Conservation (phyloP, 2,888 invertebrate genomes). For the Argynnis bischoffii region DNA sequence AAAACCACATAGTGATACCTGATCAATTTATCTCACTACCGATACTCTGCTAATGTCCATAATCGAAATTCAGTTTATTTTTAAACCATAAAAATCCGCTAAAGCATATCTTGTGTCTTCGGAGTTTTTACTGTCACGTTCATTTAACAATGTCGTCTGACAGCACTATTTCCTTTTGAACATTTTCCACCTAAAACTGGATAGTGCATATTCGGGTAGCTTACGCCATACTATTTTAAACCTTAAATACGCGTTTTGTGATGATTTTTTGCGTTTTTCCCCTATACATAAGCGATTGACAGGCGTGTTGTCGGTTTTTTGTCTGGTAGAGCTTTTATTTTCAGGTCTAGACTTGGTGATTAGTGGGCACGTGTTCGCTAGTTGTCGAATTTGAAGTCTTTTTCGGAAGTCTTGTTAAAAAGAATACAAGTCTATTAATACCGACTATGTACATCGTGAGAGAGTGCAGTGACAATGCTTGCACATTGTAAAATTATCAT, state of each 20-base stretch:
- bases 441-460: conserved; percentile 27
- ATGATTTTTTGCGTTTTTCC: conserved; percentile 41
- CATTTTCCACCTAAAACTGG: conserved; percentile 44
- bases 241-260: conserved; percentile 58
- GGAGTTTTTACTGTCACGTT: conserved; percentile 33
- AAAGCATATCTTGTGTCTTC: conserved; percentile 32
- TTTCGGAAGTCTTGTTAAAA: conserved; percentile 47
- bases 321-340: conserved; percentile 51
- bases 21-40: not conserved
- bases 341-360: conserved; percentile 59
- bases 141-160: conserved; percentile 38
- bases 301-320: conserved; percentile 56
- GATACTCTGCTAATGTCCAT: conserved; percentile 3
- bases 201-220: conserved; percentile 59
- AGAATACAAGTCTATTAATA: conserved; percentile 43
- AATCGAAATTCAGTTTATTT: conserved; percentile 5
- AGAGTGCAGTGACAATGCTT: not conserved
- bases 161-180: conserved; percentile 39
- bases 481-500: no score
- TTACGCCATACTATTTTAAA: conserved; percentile 58
- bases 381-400: conserved; percentile 51
- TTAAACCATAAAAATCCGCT: conserved; percentile 22
- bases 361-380: conserved; percentile 60
- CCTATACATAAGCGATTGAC: conserved; percentile 54
- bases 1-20: not conserved